Conservation (phyloP, 92 coral and sea anemone species). For the Epizoanthus fatuus region DNA sequence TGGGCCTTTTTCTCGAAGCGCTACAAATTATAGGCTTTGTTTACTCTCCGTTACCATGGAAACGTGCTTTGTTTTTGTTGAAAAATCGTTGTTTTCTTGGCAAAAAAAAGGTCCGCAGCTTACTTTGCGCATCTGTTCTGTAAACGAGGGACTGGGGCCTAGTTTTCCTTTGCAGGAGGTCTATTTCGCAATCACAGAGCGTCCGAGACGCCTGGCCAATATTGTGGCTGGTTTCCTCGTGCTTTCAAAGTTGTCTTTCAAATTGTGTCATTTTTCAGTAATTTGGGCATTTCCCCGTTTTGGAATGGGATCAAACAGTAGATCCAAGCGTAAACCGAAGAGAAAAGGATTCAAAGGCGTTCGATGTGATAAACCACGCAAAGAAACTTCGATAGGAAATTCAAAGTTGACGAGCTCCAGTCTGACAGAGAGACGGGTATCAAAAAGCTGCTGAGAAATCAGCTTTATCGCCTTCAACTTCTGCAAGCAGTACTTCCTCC, state of each 20-base stretch:
- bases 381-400: neutral
- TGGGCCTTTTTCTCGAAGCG: neutral
- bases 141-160: slow-evolving; percentile 13
- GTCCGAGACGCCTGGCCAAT: too few relatives aligned
- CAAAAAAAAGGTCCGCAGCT: too few relatives aligned
- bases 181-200: neutral
- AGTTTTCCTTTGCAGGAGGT: slow-evolving; percentile 1
- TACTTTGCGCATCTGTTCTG: too few relatives aligned
- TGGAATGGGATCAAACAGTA: slow-evolving; percentile 17
- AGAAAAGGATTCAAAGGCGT: slow-evolving; percentile 25
- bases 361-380: neutral
- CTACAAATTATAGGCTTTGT: slow-evolving; percentile 5
- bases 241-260: slow-evolving; percentile 9
- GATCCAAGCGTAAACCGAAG: slow-evolving; percentile 12
- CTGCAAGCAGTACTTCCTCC: too few relatives aligned
- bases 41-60: slow-evolving; percentile 5
- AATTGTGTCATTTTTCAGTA: neutral
- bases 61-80: neutral
- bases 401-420: too few relatives aligned
- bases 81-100: neutral
- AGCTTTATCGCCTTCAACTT: too few relatives aligned
- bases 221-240: neutral
- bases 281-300: neutral
- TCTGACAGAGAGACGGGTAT: too few relatives aligned
- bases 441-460: too few relatives aligned